Base-by-base conservation (phyloP, 92 coral and sea anemone genomes). In the Micromussa lordhowensis region DNA sequence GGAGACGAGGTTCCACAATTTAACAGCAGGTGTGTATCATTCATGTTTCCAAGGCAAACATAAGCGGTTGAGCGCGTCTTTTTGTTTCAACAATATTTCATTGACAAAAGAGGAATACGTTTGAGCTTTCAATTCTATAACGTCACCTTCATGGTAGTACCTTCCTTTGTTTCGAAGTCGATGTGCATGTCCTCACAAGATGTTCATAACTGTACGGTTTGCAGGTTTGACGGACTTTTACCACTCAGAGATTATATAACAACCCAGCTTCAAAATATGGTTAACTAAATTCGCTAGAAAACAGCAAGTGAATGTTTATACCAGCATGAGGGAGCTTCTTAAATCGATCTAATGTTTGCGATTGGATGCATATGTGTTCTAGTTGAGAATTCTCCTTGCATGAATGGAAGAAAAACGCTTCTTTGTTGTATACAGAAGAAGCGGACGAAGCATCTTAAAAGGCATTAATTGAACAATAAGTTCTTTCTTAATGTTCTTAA, bases 131-230 rank as follows among this genome's bases (percentile, higher is more conserved):
- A 6, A 19, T 22, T 57, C n/a, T 5, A 22, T 32, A 18, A 51
- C 18, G 19, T 51, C 35, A 31, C 26, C 21, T 68, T 66, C 18
- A 40, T 26, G 49, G 53, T 18, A 35, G 8, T 57, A 29, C 69
- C 53, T 10, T n/a, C 22, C 3, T 55, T 57, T 34, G 29, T 34
- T 24, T 8, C 15, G 32, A 24, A 63, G 48, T 31, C 58, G 35
- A 36, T 36, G 70, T 36, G 58, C 34, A 36, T 36, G 70, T 36
- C 75, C 34, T 57, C 34, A 18, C 73, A 48, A 61, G 30, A 95
- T 96, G 99, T 96, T 96, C 85, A 90, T 96, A 40, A 96, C 96
- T 22, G 99, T 96, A 15, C 86, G 92, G 3, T 94, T 92, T 85
- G 99, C 96, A 95, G 99, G 99, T 96, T 77, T 79, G 99, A 16